phyloP scores from a whole-genome alignment of 2,888 invertebrate genomes.

The Eledone cirrhosa region DNA sequence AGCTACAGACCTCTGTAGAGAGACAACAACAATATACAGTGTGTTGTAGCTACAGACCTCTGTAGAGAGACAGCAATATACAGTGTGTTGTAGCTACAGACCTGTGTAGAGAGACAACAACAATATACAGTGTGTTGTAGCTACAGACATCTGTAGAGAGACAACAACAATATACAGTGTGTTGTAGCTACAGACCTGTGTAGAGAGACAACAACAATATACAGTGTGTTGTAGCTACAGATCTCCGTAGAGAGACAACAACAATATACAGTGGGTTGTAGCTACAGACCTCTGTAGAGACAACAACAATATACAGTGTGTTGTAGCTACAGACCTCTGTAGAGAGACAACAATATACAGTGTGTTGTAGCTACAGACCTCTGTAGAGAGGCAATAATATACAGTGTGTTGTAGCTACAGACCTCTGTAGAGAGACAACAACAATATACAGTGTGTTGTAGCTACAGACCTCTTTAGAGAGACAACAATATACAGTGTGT shows the following conservation, averaged over 20 bases:
- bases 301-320: no score
- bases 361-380: no score
- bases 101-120: conserved; percentile 41
- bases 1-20: conserved; percentile 51
- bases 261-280: no score
- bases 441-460: no score
- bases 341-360: conserved; percentile 30
- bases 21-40: no score
- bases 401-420: no score
- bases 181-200: conserved; percentile 54
- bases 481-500: no score
- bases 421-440: conserved; percentile 41
- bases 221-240: no score
- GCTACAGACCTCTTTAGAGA: conserved; percentile 49
- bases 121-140: no score
- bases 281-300: conserved; percentile 49
- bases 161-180: no score
- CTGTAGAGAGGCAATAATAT: conserved; percentile 38
- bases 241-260: conserved; percentile 40
- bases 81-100: no score
- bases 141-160: conserved; percentile 48
- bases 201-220: conserved; percentile 29
- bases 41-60: conserved; percentile 53
- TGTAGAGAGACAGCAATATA: conserved; percentile 36
- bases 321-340: conserved; percentile 52